Evolutionary conservation across 2,797 vertebrate genomes (phyloP), one percentile per base, ranked within the genome.

Genomic region (Meda fulgida): DNA sequence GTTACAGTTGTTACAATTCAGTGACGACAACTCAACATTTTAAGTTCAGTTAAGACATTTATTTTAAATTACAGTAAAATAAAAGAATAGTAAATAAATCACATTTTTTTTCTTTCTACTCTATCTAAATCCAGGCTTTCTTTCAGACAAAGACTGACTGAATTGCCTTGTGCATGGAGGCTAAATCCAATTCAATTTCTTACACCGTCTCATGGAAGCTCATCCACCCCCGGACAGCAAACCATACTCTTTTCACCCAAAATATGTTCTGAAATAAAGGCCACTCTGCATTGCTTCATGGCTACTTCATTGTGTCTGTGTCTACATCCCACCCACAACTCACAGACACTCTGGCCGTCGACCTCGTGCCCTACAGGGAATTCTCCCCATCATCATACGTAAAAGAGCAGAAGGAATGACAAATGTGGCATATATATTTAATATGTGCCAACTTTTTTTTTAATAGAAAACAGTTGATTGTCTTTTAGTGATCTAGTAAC

Each of bases 231-330:
- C 8, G 14, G 63, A 65, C 14, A 65, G 60, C 14, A 65, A 29
- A 18, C 29, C 63, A 65, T 65, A 26, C 23, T 60, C 7, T 60
- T 43, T n/a, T 81, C 38, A 63, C 26, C 36, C 19, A 81, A 31
- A 72, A 81, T 63, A 63, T 46, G 26, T n/a, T 58, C 26, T 73
- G 38, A 72, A 82, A 46, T 46, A 73, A 72, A 34, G 38, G 38
- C 13, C n/a, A 29, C 1, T 6, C 36, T 60, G 36, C 67, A 46
- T 72, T 81, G 69, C 34, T 73, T 63, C 5, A 73, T 34, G 53
- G 85, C 82, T 71, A 73, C 38, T 82, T 63, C 11, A 73, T 36
- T 82, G 26, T 73, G 38, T 63, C 21, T 46, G 26, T 73, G 26
- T 73, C 67, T 71, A 71, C 48, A 72, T 72, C 26, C 26, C 0